Evolutionary conservation across 2,888 invertebrate genomes (phyloP).

Genomic region (Pseudococcus longispinus): DNA sequence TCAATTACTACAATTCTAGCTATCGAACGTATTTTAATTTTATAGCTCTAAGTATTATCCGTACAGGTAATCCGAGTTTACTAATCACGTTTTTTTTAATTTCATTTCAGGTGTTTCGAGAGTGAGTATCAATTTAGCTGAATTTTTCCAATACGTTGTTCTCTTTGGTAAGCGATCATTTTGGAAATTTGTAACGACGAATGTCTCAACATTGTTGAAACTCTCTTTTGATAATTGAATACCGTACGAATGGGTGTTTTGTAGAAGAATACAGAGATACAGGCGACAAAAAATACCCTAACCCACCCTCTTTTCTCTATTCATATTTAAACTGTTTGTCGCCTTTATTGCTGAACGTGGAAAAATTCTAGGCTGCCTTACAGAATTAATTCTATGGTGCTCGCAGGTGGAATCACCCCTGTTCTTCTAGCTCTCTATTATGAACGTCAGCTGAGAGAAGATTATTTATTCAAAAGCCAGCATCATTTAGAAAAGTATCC

Average conservation of each 20-base stretch:
- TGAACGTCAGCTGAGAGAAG: neutral
- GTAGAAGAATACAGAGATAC: neutral
- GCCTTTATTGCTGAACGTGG: too few relatives aligned
- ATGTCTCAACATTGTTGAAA: neutral
- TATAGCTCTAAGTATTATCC: neutral
- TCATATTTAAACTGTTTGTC: neutral
- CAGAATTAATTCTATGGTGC: neutral
- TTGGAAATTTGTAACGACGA: too few relatives aligned
- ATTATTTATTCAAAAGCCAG: neutral
- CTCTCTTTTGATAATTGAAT: neutral
- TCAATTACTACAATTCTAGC: neutral
- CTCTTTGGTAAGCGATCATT: neutral
- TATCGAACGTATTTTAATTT: neutral
- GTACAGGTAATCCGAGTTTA: neutral
- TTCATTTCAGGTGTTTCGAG: neutral
- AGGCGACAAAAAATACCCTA: neutral
- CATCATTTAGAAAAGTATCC: neutral
- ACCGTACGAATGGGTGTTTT: neutral
- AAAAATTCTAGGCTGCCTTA: neutral
- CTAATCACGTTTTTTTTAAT: neutral
- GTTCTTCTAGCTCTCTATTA: neutral
- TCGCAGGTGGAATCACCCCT: neutral
- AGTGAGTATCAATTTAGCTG: neutral
- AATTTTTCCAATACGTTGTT: neutral
- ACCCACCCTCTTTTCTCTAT: neutral